These are phyloP conservation scores for Diacarnus erythraeanus DNA, from an alignment of 37 sponge, comb jelly and placozoan genomes.

Conservation along the genomic window DNA sequence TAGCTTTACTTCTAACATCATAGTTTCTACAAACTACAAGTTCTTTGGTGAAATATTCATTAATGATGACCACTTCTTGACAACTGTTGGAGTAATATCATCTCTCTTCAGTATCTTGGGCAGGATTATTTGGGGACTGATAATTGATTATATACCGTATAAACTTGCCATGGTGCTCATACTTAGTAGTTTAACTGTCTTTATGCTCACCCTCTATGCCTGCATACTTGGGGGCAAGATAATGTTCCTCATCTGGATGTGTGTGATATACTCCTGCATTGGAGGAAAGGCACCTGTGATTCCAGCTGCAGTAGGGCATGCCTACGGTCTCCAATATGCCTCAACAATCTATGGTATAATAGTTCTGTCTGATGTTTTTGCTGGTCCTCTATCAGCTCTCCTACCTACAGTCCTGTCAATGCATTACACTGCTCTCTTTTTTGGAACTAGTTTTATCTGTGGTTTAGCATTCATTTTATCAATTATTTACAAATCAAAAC, in stretches of 20 bases:
- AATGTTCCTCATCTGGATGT: slow-evolving; percentile 72
- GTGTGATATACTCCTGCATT: slow-evolving; percentile 77
- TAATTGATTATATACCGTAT: slow-evolving; percentile 55
- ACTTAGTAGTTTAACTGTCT: slow-evolving; percentile 10
- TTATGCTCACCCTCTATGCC: slow-evolving; percentile 44
- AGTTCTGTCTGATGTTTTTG: slow-evolving; percentile 38
- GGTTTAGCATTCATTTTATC: background rate
- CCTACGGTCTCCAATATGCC: slow-evolving; percentile 56
- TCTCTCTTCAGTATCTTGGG: slow-evolving; percentile 59
- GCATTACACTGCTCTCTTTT: background rate
- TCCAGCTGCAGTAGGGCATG: slow-evolving; percentile 54
- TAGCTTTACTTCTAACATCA: slow-evolving; percentile 39
- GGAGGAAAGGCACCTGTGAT: slow-evolving; percentile 78
- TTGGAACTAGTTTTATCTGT: background rate
- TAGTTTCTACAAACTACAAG: slow-evolving; percentile 60
- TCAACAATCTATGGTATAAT: slow-evolving; percentile 73
- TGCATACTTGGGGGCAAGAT: slow-evolving; percentile 14
- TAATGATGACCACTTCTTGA: slow-evolving; percentile 64
- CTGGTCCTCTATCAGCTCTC: slow-evolving; percentile 23
- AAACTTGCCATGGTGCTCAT: slow-evolving; percentile 45
- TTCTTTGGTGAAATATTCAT: slow-evolving; percentile 47
- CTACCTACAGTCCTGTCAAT: background rate
- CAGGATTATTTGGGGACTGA: slow-evolving; percentile 70
- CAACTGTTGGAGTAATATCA: slow-evolving; percentile 40
- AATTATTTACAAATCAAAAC: too few species aligned